Conservation (phyloP, 92 coral and sea anemone species). For the Pocillopora meandrina region DNA sequence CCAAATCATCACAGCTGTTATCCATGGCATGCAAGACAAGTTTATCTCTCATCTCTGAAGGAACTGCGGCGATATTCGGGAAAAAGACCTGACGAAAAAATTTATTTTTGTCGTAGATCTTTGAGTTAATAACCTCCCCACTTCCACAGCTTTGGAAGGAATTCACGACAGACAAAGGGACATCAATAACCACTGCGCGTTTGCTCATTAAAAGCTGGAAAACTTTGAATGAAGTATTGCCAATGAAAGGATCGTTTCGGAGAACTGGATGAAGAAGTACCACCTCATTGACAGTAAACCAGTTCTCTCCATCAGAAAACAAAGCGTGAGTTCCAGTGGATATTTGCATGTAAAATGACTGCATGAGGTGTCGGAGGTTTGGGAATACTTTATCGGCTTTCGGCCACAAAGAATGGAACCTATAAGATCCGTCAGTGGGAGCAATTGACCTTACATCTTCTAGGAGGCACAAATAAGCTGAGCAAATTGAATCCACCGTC, state of each 20-base stretch:
- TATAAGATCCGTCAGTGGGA: not conserved
- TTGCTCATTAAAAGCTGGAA: conserved; percentile 19
- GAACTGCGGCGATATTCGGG: conserved; percentile 45
- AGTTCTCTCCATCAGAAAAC: conserved; percentile 58
- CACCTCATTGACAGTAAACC: conserved; percentile 42
- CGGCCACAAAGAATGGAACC: conserved; percentile 49
- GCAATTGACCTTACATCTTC: conserved; percentile 40
- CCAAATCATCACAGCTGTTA: conserved; percentile 20
- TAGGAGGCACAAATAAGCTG: conserved; percentile 42
- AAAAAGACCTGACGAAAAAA: conserved; percentile 66
- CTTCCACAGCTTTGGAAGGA: conserved; percentile 50
- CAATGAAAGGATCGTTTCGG: conserved; percentile 35
- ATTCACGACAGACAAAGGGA: conserved; percentile 36
- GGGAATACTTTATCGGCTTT: not conserved
- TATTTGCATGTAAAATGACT: conserved; percentile 21
- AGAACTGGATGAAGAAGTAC: conserved; percentile 59
- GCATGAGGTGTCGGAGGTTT: conserved; percentile 8
- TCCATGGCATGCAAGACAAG: conserved; percentile 60
- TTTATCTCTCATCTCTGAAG: conserved; percentile 30
- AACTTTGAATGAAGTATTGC: conserved; percentile 37
- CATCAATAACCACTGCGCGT: conserved; percentile 42
- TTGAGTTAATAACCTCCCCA: not conserved
- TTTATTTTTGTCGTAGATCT: conserved; percentile 38
- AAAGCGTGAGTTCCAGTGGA: conserved; percentile 7
- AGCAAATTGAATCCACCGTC: conserved; percentile 40